These are phyloP conservation scores for Melanostoma mellinum DNA, from an alignment of 2,888 invertebrate species.

Conservation along the genomic window DNA sequence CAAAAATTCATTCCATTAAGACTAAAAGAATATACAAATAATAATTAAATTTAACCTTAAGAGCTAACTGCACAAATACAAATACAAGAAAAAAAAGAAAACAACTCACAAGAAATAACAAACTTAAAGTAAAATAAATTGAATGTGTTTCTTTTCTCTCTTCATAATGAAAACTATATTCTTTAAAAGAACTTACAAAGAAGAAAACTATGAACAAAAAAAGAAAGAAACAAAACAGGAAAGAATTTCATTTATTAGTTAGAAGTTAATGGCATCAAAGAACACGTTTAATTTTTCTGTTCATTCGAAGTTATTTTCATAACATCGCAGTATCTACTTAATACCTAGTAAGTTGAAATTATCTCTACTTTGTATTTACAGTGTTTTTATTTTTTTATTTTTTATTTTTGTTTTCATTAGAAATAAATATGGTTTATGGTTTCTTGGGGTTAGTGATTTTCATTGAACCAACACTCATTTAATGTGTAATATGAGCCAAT, in stretches of 20 bases:
- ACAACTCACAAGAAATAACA: conserved; percentile 44
- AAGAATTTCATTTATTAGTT: conserved; percentile 36
- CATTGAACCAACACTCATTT: conserved; percentile 16
- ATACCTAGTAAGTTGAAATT: conserved; percentile 25
- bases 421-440: conserved; percentile 19
- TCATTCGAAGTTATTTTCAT: conserved; percentile 50
- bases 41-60: conserved; percentile 41
- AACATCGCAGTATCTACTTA: conserved; percentile 11
- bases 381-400: not conserved
- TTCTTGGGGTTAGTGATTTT: conserved; percentile 27
- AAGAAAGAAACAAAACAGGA: conserved; percentile 11
- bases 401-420: conserved; percentile 12
- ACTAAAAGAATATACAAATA: conserved; percentile 65
- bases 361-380: conserved; percentile 49
- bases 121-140: conserved; percentile 32
- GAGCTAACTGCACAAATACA: conserved; percentile 16
- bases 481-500: conserved; percentile 33
- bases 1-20: conserved; percentile 56
- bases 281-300: conserved; percentile 62
- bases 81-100: conserved; percentile 9
- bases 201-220: conserved; percentile 45
- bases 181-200: conserved; percentile 14
- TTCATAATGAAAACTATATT: conserved; percentile 17
- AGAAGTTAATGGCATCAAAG: conserved; percentile 70
- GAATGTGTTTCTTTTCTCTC: conserved; percentile 2